Evolutionary conservation across 2,888 invertebrate genomes (phyloP).

Genomic region (Loripinus fragilis): DNA sequence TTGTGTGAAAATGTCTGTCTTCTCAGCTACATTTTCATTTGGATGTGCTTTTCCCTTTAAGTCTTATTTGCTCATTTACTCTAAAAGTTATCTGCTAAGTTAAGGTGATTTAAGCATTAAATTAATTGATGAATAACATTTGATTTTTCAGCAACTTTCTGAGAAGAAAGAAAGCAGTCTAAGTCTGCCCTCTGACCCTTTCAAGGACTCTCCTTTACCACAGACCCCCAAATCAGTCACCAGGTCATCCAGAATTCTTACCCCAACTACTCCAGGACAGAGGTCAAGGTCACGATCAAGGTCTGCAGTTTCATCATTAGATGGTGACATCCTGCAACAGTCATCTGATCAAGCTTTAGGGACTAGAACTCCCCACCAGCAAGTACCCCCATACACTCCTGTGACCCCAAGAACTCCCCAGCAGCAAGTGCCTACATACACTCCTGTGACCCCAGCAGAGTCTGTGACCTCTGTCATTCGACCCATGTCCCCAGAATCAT

Average conservation of each 20-base stretch:
- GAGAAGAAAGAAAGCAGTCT: conserved; percentile 9
- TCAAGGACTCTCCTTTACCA: neutral
- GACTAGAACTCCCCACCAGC: neutral
- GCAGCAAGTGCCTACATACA: neutral
- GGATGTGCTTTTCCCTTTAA: no score
- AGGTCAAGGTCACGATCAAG: neutral
- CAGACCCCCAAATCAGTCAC: neutral
- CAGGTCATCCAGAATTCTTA: neutral
- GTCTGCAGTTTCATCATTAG: neutral
- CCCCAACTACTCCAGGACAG: neutral
- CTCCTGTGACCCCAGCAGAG: conserved; percentile 1
- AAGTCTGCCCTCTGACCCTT: neutral
- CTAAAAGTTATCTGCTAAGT: no score
- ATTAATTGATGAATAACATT: neutral
- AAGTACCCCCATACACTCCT: neutral
- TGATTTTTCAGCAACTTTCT: conserved; percentile 10
- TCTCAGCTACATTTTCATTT: no score
- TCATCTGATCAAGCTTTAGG: neutral
- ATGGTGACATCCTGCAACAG: neutral
- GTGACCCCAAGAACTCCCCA: neutral
- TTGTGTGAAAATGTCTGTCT: no score
- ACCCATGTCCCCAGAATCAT: conserved; percentile 9
- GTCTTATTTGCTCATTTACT: no score
- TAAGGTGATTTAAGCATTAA: no score
- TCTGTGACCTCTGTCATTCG: conserved; percentile 5